These are phyloP conservation scores for Chorisops tibialis DNA, from an alignment of 2,888 invertebrate genomes.

Conservation along the genomic window DNA sequence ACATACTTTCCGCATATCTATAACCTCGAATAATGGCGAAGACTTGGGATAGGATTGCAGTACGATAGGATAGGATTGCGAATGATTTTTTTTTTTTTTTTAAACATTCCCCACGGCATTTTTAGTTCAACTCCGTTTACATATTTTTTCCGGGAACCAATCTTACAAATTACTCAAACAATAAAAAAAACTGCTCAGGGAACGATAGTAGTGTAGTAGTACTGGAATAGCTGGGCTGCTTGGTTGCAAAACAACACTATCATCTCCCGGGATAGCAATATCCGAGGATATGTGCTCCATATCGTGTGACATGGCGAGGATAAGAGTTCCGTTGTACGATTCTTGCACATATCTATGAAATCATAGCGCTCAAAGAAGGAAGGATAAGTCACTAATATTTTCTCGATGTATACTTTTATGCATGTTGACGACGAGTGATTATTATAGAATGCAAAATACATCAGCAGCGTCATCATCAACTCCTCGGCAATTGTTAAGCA, in stretches of 20 bases:
- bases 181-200: slow-evolving; percentile 31
- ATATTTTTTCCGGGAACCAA: slow-evolving; percentile 30
- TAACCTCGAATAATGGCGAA: neutral
- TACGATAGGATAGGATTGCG: slow-evolving; percentile 1
- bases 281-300: neutral
- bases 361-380: too few species aligned
- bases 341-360: neutral
- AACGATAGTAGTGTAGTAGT: slow-evolving; percentile 24
- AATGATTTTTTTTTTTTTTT: neutral
- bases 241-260: neutral
- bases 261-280: neutral
- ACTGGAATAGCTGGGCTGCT: slow-evolving; percentile 6
- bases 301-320: neutral
- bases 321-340: neutral
- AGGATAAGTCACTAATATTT: too few species aligned
- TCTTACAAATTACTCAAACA: slow-evolving; percentile 35
- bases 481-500: slow-evolving; percentile 26
- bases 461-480: slow-evolving; percentile 18
- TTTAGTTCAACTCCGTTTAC: slow-evolving; percentile 29
- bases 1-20: slow-evolving; percentile 1
- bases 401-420: too few species aligned
- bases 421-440: too few species aligned
- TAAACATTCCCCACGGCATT: slow-evolving; percentile 16
- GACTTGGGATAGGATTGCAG: neutral
- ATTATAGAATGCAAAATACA: slow-evolving; percentile 27